Evolutionary conservation across 1,140 invertebrate genomes (phyloP).

Genomic region (Luehdorfia chinensis): DNA sequence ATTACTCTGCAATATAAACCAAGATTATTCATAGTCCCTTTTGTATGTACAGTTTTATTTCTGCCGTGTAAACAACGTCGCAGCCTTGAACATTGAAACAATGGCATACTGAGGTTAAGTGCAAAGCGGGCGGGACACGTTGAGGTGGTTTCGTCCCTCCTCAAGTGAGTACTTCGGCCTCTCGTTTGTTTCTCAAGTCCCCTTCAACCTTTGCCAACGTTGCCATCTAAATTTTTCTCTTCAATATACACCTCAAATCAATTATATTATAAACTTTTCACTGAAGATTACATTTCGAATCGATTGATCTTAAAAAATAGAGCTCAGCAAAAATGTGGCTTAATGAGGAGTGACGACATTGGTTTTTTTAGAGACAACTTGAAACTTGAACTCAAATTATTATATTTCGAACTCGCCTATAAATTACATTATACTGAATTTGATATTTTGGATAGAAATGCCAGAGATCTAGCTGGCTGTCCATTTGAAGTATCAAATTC

Average conservation of each 20-base stretch:
- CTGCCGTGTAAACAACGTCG: constrained; percentile 12
- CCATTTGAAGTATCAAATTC: no score
- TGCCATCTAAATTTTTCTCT: constrained; percentile 36
- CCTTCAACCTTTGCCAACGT: constrained; percentile 37
- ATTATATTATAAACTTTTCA: constrained; percentile 5
- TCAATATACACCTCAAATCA: constrained; percentile 22
- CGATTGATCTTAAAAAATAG: no score
- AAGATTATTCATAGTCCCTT: constrained; percentile 13
- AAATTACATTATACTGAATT: no score
- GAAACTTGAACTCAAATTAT: no score
- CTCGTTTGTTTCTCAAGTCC: constrained; percentile 25
- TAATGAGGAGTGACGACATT: no score
- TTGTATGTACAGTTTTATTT: constrained; percentile 13
- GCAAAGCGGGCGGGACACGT: constrained; percentile 37
- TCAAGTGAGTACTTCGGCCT: constrained; percentile 29
- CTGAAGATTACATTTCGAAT: no score
- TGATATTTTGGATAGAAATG: no score
- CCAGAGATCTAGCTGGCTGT: no score
- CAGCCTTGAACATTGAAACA: constrained; percentile 15
- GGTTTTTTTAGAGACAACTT: no score
- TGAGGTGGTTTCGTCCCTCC: constrained; percentile 37
- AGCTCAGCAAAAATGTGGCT: no score
- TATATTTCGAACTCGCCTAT: no score
- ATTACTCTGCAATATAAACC: constrained; percentile 1
- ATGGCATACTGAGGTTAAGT: constrained; percentile 18